Conservation (phyloP, 2,888 invertebrate genomes). For the Nezara viridula region DNA sequence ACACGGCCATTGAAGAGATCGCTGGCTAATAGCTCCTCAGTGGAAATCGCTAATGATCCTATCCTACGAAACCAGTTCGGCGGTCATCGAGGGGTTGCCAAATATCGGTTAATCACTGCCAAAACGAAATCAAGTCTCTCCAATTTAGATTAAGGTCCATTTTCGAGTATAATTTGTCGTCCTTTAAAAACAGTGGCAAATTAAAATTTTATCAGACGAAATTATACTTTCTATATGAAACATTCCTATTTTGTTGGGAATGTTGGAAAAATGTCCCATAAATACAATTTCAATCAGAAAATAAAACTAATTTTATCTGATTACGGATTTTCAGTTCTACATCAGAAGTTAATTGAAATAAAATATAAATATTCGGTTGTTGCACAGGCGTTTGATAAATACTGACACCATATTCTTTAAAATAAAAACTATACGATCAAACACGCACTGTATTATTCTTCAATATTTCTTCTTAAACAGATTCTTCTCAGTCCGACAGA, state of each 20-base stretch:
- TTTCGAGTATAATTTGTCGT: not conserved
- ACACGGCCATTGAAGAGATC: slow-evolving; percentile 8
- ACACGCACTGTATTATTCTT: too few relatives aligned
- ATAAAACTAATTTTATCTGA: too few relatives aligned
- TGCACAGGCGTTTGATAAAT: too few relatives aligned
- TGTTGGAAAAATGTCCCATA: not conserved
- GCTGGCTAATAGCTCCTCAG: not conserved
- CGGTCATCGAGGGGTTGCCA: not conserved
- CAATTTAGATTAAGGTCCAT: not conserved
- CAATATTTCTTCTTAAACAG: too few relatives aligned
- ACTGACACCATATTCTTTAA: too few relatives aligned
- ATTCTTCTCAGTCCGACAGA: too few relatives aligned
- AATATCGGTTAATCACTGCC: slow-evolving; percentile 5
- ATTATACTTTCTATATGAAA: not conserved
- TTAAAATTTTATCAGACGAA: not conserved
- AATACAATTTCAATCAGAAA: too few relatives aligned
- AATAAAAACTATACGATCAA: too few relatives aligned
- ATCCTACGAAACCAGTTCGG: not conserved
- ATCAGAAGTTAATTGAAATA: too few relatives aligned
- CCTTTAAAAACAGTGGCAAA: not conserved
- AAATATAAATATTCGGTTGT: too few relatives aligned
- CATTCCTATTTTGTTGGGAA: not conserved
- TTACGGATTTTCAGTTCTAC: too few relatives aligned
- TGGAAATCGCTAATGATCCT: slow-evolving; percentile 4
- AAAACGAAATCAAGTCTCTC: not conserved